phyloP scores from a whole-genome alignment of 2,888 invertebrate species.

The Dryococelus australis region DNA sequence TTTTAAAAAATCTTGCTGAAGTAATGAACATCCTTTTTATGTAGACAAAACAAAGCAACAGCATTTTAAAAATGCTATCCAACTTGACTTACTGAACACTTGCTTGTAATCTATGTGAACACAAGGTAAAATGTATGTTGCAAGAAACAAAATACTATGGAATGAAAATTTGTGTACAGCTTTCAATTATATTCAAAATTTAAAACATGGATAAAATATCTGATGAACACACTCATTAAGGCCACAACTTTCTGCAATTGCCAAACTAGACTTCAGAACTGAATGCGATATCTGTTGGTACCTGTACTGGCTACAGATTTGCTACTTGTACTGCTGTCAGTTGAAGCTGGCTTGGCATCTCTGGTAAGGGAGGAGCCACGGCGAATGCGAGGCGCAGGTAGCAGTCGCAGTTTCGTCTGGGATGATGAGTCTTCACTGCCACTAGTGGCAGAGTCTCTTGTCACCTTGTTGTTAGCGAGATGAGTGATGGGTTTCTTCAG shows the following conservation, averaged over 20 bases:
- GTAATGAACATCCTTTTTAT: too few species aligned
- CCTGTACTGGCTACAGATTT: constrained; percentile 38
- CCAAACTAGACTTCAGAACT: constrained; percentile 37
- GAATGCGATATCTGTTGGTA: constrained; percentile 44
- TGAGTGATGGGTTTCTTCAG: constrained; percentile 40
- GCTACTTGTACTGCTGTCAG: constrained; percentile 36
- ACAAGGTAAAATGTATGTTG: too few species aligned
- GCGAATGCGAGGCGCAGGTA: constrained; percentile 57
- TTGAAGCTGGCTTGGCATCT: constrained; percentile 55
- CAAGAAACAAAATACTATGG: not conserved
- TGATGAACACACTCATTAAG: not conserved
- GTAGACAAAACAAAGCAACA: too few species aligned
- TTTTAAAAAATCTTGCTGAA: too few species aligned
- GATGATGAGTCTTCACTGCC: constrained; percentile 44
- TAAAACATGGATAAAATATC: not conserved
- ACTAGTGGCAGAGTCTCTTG: constrained; percentile 35
- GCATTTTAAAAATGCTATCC: too few species aligned
- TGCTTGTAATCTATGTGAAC: too few species aligned
- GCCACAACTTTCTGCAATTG: not conserved
- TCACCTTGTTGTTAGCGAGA: constrained; percentile 33
- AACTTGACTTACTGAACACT: too few species aligned
- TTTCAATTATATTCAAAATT: not conserved
- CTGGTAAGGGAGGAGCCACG: constrained; percentile 67
- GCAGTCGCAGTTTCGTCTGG: constrained; percentile 51
- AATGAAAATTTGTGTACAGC: not conserved